These are phyloP conservation scores for Poecile atricapillus DNA, from an alignment of 2,113 vertebrate species.

Conservation along the genomic window DNA sequence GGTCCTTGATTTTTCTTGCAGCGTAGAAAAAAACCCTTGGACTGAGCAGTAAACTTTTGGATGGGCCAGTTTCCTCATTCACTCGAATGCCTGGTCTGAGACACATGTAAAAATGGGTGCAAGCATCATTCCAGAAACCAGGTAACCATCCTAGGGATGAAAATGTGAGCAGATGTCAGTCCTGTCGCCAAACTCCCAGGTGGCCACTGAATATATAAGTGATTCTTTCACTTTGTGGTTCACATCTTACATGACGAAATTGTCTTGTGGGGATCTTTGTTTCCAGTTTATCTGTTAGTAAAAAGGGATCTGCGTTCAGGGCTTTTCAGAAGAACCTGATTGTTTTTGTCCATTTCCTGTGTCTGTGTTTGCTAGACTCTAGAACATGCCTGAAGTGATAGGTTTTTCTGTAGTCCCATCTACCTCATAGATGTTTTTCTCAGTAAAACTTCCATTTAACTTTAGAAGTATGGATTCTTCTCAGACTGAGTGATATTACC, in stretches of 20 bases:
- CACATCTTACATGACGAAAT: background rate
- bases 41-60: background rate
- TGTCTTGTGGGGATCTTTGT: background rate
- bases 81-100: background rate
- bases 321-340: background rate
- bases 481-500: background rate
- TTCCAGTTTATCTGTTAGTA: background rate
- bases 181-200: background rate
- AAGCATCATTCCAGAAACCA: background rate
- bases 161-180: rapidly evolving
- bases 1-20: background rate
- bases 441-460: background rate
- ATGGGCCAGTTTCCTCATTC: background rate
- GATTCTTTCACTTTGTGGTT: background rate
- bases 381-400: background rate
- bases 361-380: background rate
- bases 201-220: background rate
- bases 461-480: background rate
- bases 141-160: background rate
- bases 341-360: background rate
- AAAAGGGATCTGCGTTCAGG: background rate
- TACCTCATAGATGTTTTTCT: background rate
- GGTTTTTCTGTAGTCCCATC: background rate
- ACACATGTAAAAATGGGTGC: background rate
- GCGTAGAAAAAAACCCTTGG: rapidly evolving